Evolutionary conservation across 2,888 invertebrate species (phyloP).

Genomic region (Chrysina gloriosa): DNA sequence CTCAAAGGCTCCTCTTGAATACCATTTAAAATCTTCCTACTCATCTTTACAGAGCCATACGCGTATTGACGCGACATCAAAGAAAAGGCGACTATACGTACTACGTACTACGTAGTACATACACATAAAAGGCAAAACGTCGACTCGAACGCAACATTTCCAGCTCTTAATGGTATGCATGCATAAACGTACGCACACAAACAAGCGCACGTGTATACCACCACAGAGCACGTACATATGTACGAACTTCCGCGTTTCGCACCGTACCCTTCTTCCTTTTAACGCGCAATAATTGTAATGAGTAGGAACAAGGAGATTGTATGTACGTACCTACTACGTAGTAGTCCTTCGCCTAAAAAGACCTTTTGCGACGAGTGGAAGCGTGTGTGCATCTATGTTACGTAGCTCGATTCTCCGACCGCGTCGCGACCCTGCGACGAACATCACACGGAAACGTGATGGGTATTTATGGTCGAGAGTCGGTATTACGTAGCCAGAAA

Average conservation of each 20-base stretch:
- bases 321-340: too few relatives aligned
- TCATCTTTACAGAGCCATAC: too few relatives aligned
- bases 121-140: too few relatives aligned
- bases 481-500: constrained; percentile 40
- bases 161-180: not conserved
- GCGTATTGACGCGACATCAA: too few relatives aligned
- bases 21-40: too few relatives aligned
- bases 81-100: too few relatives aligned
- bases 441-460: constrained; percentile 41
- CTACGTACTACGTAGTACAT: too few relatives aligned
- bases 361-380: not conserved
- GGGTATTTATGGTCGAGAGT: constrained; percentile 44
- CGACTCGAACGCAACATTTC: not conserved
- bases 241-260: not conserved
- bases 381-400: not conserved
- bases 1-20: too few relatives aligned
- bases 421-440: not conserved
- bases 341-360: not conserved
- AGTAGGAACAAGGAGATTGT: not conserved
- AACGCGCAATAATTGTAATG: not conserved
- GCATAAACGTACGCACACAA: not conserved
- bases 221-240: not conserved
- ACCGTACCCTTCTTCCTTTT: not conserved
- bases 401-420: not conserved
- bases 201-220: not conserved